phyloP scores from a whole-genome alignment of 2,113 vertebrate species.

The Centropus bengalensis region DNA sequence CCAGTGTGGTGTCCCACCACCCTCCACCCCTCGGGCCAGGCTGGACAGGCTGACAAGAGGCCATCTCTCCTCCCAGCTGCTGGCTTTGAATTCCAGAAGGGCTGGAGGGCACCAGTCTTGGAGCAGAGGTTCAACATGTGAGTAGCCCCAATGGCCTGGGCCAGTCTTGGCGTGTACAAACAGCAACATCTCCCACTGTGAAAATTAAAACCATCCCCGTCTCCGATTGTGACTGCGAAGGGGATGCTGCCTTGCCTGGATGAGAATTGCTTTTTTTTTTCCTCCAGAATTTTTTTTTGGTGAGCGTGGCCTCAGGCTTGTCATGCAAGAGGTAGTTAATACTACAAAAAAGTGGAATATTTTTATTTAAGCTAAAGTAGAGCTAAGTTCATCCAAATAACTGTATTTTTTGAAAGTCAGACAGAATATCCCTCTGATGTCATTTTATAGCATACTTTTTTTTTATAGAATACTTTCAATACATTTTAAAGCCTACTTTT shows the following conservation, averaged over 20 bases:
- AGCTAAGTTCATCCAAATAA: too few species aligned
- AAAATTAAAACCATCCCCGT: not conserved
- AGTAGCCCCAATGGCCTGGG: not conserved
- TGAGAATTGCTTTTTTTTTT: not conserved
- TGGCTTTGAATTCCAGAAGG: accelerated
- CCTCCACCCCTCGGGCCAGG: too few species aligned
- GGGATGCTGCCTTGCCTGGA: not conserved
- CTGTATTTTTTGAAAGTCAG: too few species aligned
- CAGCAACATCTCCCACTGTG: not conserved
- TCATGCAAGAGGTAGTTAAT: too few species aligned
- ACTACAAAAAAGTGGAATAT: too few species aligned
- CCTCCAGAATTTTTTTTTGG: not conserved
- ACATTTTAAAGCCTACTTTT: too few species aligned
- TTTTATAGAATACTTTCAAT: too few species aligned
- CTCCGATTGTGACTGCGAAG: not conserved
- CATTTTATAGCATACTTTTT: too few species aligned
- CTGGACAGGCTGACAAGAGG: not conserved
- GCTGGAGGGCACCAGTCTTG: not conserved
- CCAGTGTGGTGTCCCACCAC: too few species aligned
- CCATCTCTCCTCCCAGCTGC: not conserved
- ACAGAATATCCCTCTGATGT: too few species aligned
- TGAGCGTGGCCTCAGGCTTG: accelerated
- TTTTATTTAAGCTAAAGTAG: too few species aligned
- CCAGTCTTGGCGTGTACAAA: not conserved
- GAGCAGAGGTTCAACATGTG: not conserved